A percentile compares a stretch with the other conserved stretches of the same genome.
These are phyloP conservation scores for Tenebrosternarchus preto DNA, from an alignment of 2,113 vertebrate genomes.

Conservation along the genomic window DNA sequence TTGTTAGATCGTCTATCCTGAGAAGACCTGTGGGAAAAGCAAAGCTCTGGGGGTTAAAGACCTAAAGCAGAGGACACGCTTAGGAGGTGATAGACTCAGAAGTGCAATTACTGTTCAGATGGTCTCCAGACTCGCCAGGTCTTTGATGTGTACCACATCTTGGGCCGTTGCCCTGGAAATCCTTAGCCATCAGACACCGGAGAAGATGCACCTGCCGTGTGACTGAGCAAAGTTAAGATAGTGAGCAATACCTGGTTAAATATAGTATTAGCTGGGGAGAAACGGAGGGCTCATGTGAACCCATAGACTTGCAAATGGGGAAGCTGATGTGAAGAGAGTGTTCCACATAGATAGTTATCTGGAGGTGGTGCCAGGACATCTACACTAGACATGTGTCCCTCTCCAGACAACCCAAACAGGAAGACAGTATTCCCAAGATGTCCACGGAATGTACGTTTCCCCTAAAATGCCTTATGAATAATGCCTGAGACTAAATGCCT, in stretches of 20 bases:
- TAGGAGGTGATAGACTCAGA: conserved; percentile 5
- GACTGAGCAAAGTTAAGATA: conserved; percentile 1
- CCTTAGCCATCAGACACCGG: conserved; percentile 18
- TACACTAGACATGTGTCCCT: background rate
- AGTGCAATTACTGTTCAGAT: conserved; percentile 1
- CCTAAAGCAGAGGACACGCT: background rate
- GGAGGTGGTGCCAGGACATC: background rate
- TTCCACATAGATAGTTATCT: background rate
- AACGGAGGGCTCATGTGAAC: background rate
- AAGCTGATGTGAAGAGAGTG: background rate
- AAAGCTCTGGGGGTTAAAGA: conserved; percentile 22
- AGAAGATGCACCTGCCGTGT: conserved; percentile 13
- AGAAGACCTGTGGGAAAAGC: conserved; percentile 24
- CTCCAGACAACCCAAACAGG: background rate
- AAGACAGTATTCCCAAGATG: background rate
- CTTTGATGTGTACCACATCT: background rate
- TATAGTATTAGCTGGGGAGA: conserved; percentile 16
- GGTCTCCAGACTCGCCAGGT: background rate
- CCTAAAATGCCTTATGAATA: background rate
- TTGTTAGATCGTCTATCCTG: conserved; percentile 21
- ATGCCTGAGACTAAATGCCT: background rate
- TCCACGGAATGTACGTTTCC: background rate
- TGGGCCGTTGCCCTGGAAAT: background rate
- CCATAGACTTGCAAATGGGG: background rate
- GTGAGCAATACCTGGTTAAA: conserved; percentile 7